Evolutionary conservation across 2,797 vertebrate genomes (phyloP).

Genomic region (Xenentodon cancila): DNA sequence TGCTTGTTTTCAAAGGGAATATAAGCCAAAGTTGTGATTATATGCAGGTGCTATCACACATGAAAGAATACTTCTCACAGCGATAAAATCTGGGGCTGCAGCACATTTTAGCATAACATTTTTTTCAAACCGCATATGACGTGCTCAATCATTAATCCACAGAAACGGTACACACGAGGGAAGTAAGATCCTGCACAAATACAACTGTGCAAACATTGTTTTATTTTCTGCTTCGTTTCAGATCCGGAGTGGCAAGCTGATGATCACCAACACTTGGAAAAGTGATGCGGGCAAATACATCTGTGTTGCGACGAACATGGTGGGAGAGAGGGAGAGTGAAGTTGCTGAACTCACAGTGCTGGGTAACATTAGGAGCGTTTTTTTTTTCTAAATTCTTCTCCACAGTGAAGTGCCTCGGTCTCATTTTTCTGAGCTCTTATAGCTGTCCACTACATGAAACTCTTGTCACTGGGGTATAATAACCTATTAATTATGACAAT

Average conservation of each 20-base stretch:
- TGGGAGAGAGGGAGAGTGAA: constrained; percentile 94
- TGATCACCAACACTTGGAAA: constrained; percentile 95
- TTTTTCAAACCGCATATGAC: constrained; percentile 4
- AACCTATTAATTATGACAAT: constrained; percentile 60
- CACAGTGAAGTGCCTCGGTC: constrained; percentile 20
- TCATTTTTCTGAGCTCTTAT: constrained; percentile 29
- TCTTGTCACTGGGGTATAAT: constrained; percentile 43
- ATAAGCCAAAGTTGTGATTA: constrained; percentile 8
- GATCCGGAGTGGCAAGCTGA: constrained; percentile 96
- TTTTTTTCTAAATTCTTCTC: constrained; percentile 30
- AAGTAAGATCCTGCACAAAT: constrained; percentile 14
- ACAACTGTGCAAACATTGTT: constrained; percentile 40
- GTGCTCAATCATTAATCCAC: constrained; percentile 1
- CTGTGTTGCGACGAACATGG: constrained; percentile 96
- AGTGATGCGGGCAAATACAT: constrained; percentile 95
- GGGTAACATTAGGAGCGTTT: constrained; percentile 77
- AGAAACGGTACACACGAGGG: constrained; percentile 1
- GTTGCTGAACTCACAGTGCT: constrained; percentile 93
- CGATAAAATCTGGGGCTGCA: not conserved
- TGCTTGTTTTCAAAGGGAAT: constrained; percentile 4
- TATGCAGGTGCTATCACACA: constrained; percentile 1
- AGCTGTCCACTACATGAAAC: constrained; percentile 21
- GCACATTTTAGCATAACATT: constrained; percentile 14
- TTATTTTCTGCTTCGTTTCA: constrained; percentile 61
- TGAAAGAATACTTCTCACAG: constrained; percentile 2